Evolutionary conservation across 1,140 invertebrate species (phyloP).

Genomic region (Eufriesea mexicana): DNA sequence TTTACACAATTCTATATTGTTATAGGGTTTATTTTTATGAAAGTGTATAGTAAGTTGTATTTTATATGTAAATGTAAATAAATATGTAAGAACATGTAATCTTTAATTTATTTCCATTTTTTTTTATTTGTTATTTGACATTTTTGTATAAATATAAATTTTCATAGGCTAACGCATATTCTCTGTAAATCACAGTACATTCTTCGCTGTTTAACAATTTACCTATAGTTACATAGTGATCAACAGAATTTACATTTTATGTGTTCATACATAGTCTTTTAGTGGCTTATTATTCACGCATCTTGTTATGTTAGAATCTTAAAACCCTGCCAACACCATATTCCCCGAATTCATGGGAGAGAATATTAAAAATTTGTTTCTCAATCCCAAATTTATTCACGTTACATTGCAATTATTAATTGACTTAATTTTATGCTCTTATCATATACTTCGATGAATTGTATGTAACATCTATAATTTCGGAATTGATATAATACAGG

Average conservation of each 20-base stretch:
- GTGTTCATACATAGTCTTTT: not conserved
- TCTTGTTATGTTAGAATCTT: not conserved
- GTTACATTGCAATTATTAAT: not conserved
- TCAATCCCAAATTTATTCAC: constrained; percentile 17
- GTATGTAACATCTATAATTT: not conserved
- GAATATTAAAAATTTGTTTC: constrained; percentile 7
- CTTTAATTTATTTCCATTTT: not conserved
- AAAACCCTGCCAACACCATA: constrained; percentile 14
- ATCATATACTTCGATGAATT: not conserved
- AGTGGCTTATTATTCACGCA: not conserved
- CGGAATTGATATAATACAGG: not conserved
- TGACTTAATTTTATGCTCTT: not conserved
- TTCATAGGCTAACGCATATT: not conserved
- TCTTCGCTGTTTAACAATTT: not conserved
- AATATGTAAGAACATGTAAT: not conserved
- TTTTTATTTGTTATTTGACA: not conserved
- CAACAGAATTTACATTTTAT: not conserved
- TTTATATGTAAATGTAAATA: not conserved
- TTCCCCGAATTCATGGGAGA: not conserved
- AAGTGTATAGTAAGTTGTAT: too few species aligned
- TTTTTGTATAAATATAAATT: constrained; percentile 3
- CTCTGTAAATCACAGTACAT: constrained; percentile 3
- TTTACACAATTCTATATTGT: not conserved
- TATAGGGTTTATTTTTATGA: not conserved
- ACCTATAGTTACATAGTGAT: not conserved